Percentiles rank a stretch among this genome's conserved stretches.
phyloP scores from a whole-genome alignment of 2,113 vertebrate genomes.

The Xenopus laevis region DNA sequence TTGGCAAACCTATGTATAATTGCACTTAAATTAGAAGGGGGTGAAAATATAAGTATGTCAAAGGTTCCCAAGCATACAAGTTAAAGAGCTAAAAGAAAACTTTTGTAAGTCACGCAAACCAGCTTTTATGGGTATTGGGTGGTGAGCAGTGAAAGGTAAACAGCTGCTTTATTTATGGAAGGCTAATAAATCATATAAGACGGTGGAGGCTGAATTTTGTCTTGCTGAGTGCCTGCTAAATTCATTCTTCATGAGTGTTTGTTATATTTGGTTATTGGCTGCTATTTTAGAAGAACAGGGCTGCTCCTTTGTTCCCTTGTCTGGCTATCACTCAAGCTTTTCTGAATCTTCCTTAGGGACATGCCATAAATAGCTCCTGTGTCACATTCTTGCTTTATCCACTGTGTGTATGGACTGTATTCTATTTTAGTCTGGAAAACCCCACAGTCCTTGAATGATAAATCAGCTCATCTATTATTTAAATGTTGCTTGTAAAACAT shows the following conservation, averaged over 20 bases:
- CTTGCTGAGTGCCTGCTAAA: not conserved
- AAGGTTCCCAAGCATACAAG: no score
- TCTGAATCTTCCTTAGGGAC: constrained; percentile 19
- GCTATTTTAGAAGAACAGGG: constrained; percentile 13
- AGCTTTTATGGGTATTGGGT: no score
- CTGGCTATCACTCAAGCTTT: constrained; percentile 22
- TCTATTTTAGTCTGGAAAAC: not conserved
- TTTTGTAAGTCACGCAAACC: no score
- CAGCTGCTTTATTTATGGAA: constrained; percentile 9
- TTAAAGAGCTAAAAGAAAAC: no score
- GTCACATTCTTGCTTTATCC: constrained; percentile 37
- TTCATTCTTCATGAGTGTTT: constrained; percentile 7
- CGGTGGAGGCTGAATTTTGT: not conserved
- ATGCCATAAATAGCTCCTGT: constrained; percentile 52
- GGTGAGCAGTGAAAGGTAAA: not conserved
- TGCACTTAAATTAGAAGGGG: no score
- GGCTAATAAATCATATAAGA: not conserved
- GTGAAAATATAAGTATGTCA: no score
- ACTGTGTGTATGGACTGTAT: constrained; percentile 7
- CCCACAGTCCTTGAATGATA: not conserved
- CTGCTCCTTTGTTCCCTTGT: constrained; percentile 34
- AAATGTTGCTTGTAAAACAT: no score
- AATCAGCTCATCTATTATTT: no score
- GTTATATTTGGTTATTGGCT: constrained; percentile 27
- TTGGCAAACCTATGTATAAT: no score